Conservation (phyloP, 2,113 vertebrate species). For the Hystrix cristata region DNA sequence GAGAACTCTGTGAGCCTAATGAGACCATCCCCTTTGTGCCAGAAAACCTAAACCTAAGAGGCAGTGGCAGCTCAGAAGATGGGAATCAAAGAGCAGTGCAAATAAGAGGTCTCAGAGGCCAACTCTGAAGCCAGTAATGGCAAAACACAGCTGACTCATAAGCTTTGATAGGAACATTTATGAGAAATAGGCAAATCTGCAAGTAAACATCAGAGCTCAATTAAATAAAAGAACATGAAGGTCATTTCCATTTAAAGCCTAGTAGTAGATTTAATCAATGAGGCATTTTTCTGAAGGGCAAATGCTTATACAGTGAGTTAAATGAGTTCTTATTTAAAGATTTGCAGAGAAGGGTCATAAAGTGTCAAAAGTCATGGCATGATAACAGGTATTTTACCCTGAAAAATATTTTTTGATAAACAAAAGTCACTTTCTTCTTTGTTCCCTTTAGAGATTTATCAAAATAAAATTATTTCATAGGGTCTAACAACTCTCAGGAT, state of each 20-base stretch:
- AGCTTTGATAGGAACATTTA: conserved; percentile 18
- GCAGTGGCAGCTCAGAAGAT: neutral
- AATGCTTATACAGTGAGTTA: conserved; percentile 49
- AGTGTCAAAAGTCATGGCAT: conserved; percentile 11
- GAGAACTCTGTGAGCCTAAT: neutral
- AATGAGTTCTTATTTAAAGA: conserved; percentile 67
- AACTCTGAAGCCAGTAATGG: neutral
- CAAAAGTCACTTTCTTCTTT: conserved; percentile 48
- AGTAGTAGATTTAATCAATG: conserved; percentile 54
- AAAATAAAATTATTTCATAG: conserved; percentile 51
- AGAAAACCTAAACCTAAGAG: conserved; percentile 40
- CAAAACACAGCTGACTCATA: neutral
- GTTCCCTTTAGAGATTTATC: neutral
- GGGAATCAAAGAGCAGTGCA: conserved; percentile 1
- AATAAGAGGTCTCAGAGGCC: neutral
- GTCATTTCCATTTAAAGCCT: conserved; percentile 37
- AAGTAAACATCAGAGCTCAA: conserved; percentile 54
- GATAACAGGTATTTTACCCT: conserved; percentile 43
- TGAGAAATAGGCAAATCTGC: conserved; percentile 62
- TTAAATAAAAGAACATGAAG: conserved; percentile 32
- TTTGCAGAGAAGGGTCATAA: neutral
- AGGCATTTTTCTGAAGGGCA: conserved; percentile 62
- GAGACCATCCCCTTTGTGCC: neutral
- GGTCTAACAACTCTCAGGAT: neutral
- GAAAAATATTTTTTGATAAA: neutral